Conservation (phyloP, 2,888 invertebrate species). For the Catocala sponsa region DNA sequence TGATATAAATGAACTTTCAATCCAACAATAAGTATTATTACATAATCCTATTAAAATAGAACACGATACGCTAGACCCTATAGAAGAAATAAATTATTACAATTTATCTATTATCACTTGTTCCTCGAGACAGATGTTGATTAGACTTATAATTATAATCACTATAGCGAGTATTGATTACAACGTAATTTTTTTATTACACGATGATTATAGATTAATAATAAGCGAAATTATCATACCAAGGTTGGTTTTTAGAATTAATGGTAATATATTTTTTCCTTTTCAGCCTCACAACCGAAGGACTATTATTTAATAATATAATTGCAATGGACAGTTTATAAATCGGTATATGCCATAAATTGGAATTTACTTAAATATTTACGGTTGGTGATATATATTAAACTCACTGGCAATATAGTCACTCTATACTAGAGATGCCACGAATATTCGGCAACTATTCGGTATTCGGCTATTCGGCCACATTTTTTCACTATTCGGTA, state of each 20-base stretch:
- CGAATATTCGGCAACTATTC: too few species aligned
- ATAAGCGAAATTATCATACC: slow-evolving; percentile 42
- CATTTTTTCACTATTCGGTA: too few species aligned
- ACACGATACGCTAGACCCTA: background rate
- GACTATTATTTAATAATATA: too few species aligned
- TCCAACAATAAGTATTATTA: slow-evolving; percentile 4
- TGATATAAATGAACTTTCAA: slow-evolving; percentile 1
- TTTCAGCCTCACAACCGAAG: too few species aligned
- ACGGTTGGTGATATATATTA: too few species aligned
- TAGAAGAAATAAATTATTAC: slow-evolving; percentile 20
- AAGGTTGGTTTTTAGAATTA: slow-evolving; percentile 37
- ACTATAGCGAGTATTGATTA: slow-evolving; percentile 31
- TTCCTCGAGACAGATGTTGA: slow-evolving; percentile 22
- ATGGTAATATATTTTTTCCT: background rate
- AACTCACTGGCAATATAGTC: too few species aligned
- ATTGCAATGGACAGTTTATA: too few species aligned
- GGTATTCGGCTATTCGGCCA: too few species aligned
- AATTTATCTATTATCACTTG: slow-evolving; percentile 17
- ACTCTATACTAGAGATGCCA: too few species aligned
- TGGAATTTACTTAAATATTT: too few species aligned
- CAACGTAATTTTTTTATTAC: slow-evolving; percentile 42
- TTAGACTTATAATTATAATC: slow-evolving; percentile 34
- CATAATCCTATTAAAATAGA: slow-evolving; percentile 2
- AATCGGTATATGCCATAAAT: too few species aligned
- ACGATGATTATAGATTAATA: slow-evolving; percentile 30